These are phyloP conservation scores for Habropoda laboriosa DNA, from an alignment of 1,140 invertebrate genomes.

Conservation along the genomic window DNA sequence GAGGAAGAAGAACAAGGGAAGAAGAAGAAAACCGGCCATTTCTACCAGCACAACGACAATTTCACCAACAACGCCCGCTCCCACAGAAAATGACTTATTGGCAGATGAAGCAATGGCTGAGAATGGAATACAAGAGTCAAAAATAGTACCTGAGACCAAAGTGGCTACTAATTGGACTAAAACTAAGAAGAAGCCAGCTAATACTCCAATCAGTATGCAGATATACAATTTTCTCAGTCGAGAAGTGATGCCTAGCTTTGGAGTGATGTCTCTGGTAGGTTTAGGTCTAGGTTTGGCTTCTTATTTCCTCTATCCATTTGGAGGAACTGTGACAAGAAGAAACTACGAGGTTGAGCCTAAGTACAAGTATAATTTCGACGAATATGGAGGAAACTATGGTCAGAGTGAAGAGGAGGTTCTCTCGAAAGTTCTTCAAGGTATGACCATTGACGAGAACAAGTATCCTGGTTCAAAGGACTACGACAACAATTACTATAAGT, in stretches of 20 bases:
- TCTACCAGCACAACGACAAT: neutral
- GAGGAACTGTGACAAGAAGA: constrained; percentile 84
- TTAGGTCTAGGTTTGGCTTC: constrained; percentile 88
- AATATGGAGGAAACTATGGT: constrained; percentile 85
- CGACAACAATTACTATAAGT: constrained; percentile 71
- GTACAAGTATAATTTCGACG: constrained; percentile 85
- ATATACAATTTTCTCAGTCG: constrained; percentile 90
- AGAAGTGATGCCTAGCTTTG: constrained; percentile 90
- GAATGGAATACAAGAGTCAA: constrained; percentile 76
- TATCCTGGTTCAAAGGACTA: constrained; percentile 63
- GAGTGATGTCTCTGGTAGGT: constrained; percentile 87
- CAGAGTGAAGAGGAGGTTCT: constrained; percentile 89
- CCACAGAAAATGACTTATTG: constrained; percentile 33
- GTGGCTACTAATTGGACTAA: constrained; percentile 72
- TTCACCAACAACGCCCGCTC: neutral
- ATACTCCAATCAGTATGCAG: constrained; percentile 86
- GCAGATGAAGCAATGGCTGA: constrained; percentile 45
- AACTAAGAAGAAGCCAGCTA: constrained; percentile 76
- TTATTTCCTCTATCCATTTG: constrained; percentile 89
- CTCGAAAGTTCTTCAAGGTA: constrained; percentile 88
- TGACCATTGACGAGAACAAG: constrained; percentile 80
- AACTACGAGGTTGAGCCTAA: constrained; percentile 85
- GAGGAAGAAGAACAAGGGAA: constrained; percentile 84
- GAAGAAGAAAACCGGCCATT: constrained; percentile 81
- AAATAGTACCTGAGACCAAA: constrained; percentile 80